Base-by-base conservation (phyloP, 2,113 vertebrate species). In the Ophthalmolycus amberensis region DNA sequence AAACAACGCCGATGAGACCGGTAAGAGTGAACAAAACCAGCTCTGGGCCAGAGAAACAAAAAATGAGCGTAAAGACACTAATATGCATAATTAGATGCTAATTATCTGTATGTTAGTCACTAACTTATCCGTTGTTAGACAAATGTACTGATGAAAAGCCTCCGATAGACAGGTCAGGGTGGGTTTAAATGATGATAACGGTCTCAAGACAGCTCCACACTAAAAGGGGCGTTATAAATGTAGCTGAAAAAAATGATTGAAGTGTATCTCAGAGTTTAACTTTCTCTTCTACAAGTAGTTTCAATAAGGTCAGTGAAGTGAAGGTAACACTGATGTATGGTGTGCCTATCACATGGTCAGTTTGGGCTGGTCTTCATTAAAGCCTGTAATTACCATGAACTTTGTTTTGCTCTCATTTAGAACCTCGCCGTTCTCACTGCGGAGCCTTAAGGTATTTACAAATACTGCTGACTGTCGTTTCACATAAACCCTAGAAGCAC, bases 401-500 rank as follows among this genome's bases (percentile, higher is more conserved):
- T 75, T 81, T 75, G 18, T 18, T 52, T 82, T 44, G 20, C 20
- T 70, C 32, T 44, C 18, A 65, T 71, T 54, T 37, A 63, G 2
- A 52, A 27, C 12, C 3, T 20, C 20, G 1, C 1, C 54, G 27
- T 29, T 27, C 27, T 42, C 40, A 68, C 37, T 38, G 46, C 69
- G 54, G 54, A 48, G 52, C 25, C 66, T 67, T 11, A 25, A 18
- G 5, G 27, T 52, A 59, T 52, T 50, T 59, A 60, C 20, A 54
- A 22, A 1, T 65, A 44, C 42, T 52, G 27, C 34, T 32, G 25
- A 42, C 40, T n/a, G 12, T n/a, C 25, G 32, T 62, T 68, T 73
- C 52, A 48, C 67, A 59, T 60, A 59, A 67, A 69, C 63, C 44
- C 44, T 37, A 5, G 71, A 71, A 84, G 74, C 7, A 74, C 18